Evolutionary conservation across 2,888 invertebrate species (phyloP).

Genomic region (Celastrina argiolus): DNA sequence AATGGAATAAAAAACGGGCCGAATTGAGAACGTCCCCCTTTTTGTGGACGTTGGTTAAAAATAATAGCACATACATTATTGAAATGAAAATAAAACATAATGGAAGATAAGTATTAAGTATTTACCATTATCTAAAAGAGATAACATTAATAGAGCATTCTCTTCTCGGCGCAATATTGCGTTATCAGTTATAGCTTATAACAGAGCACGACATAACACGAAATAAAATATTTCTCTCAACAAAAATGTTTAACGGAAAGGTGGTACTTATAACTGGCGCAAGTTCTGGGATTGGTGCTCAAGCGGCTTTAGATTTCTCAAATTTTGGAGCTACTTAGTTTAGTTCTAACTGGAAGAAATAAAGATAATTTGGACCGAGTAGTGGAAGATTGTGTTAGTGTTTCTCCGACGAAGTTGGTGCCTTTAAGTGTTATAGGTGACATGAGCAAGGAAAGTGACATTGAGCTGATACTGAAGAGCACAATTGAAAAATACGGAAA

Average conservation of each 20-base stretch:
- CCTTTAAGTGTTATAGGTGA: not conserved
- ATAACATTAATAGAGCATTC: not conserved
- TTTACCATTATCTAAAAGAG: too few species aligned
- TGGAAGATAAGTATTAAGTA: too few species aligned
- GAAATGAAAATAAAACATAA: too few species aligned
- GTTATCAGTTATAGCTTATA: not conserved
- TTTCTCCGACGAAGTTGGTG: not conserved
- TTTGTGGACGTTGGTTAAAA: too few species aligned
- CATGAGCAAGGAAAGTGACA: not conserved
- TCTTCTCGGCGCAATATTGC: not conserved
- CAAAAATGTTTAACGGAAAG: not conserved
- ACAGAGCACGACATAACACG: not conserved
- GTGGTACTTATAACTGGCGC: not conserved
- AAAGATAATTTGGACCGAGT: not conserved
- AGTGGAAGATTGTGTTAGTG: not conserved
- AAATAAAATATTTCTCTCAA: too few species aligned
- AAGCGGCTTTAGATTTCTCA: not conserved
- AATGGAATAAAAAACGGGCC: too few species aligned
- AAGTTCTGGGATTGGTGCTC: not conserved
- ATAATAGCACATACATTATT: too few species aligned
- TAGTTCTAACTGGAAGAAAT: not conserved
- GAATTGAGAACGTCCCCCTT: too few species aligned
- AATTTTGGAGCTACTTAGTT: not conserved
- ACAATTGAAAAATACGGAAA: not conserved
- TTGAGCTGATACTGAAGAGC: not conserved